Conservation (phyloP, 92 coral and sea anemone species). For the Zoanthus sansibaricus region DNA sequence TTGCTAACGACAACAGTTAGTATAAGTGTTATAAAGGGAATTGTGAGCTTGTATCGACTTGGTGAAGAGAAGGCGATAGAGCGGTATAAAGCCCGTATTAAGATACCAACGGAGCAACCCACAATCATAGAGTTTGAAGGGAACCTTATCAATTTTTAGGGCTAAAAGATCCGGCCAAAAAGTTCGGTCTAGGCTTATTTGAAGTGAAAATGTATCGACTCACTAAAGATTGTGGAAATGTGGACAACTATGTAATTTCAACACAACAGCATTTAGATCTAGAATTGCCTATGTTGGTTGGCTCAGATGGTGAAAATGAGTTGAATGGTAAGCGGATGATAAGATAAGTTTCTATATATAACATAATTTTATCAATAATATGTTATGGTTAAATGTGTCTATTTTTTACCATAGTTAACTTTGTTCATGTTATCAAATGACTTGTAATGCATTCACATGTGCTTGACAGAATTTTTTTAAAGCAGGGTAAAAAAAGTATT, state of each 20-base stretch:
- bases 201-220: constrained; percentile 53
- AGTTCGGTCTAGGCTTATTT: constrained; percentile 45
- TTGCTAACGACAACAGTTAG: too few relatives aligned
- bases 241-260: constrained; percentile 30
- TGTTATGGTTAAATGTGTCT: constrained; percentile 2
- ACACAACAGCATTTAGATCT: constrained; percentile 45
- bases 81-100: too few relatives aligned
- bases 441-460: constrained; percentile 29
- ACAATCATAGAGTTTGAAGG: not conserved
- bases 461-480: constrained; percentile 20
- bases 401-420: constrained; percentile 9
- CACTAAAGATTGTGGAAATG: constrained; percentile 37
- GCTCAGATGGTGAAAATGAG: constrained; percentile 34
- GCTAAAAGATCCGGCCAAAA: constrained; percentile 41
- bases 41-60: too few relatives aligned
- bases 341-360: not conserved
- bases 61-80: too few relatives aligned
- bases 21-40: too few relatives aligned
- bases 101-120: too few relatives aligned
- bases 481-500: not conserved
- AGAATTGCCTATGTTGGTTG: constrained; percentile 53
- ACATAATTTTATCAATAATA: constrained; percentile 10
- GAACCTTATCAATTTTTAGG: constrained; percentile 36
- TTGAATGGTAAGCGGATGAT: constrained; percentile 47
- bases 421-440: constrained; percentile 26